Evolutionary conservation across 2,888 invertebrate genomes (phyloP).

Genomic region (Slavum lentiscoides): DNA sequence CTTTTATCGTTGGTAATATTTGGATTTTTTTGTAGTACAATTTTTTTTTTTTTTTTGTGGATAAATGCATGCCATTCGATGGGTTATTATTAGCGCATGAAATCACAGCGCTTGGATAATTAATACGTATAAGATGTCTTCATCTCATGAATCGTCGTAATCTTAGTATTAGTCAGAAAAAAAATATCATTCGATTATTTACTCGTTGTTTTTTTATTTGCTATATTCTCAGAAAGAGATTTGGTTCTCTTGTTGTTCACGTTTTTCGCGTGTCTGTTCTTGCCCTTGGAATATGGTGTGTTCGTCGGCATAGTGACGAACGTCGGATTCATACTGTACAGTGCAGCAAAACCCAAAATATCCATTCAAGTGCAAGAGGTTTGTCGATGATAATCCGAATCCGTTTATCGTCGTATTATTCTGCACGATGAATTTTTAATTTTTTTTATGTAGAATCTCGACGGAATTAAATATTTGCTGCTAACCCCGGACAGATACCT

Average conservation of each 20-base stretch:
- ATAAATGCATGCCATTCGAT: no score
- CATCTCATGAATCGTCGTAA: no score
- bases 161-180: neutral
- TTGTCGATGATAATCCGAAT: neutral
- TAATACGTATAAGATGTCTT: no score
- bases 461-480: slow-evolving; percentile 76
- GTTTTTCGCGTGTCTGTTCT: slow-evolving; percentile 79
- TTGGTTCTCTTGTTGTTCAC: slow-evolving; percentile 81
- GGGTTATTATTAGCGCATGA: no score
- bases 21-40: no score
- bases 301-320: slow-evolving; percentile 80
- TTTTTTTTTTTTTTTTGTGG: no score
- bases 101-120: no score
- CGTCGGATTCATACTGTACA: slow-evolving; percentile 81
- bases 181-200: neutral
- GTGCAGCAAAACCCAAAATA: slow-evolving; percentile 84
- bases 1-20: no score
- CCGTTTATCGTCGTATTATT: neutral
- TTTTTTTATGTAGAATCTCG: slow-evolving; percentile 65
- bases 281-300: slow-evolving; percentile 86
- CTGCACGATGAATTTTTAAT: slow-evolving; percentile 16
- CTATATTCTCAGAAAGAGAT: slow-evolving; percentile 73
- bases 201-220: neutral
- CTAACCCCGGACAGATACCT: slow-evolving; percentile 84
- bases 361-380: slow-evolving; percentile 76